phyloP scores from a whole-genome alignment of 1,140 invertebrate species.

The Drosophila ambigua region DNA sequence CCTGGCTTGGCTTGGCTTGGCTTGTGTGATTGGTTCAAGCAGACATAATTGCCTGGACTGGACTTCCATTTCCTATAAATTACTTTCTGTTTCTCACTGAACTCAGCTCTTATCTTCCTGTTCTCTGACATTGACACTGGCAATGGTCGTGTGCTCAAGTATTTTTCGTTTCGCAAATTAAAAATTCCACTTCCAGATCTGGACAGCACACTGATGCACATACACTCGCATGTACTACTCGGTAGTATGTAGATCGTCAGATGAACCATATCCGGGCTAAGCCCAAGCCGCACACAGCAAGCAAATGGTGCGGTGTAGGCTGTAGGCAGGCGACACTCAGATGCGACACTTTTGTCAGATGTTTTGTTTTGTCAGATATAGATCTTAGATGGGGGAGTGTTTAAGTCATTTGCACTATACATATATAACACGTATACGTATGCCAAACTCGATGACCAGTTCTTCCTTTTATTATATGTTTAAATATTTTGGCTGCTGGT shows the following conservation, averaged over 20 bases:
- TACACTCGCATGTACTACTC: neutral
- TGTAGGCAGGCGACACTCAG: slow-evolving; percentile 7
- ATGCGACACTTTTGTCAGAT: slow-evolving; percentile 15
- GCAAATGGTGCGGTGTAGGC: slow-evolving; percentile 27
- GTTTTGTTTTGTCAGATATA: slow-evolving; percentile 12
- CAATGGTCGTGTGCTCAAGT: slow-evolving; percentile 24
- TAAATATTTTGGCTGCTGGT: slow-evolving; percentile 4
- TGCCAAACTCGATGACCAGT: too few relatives aligned
- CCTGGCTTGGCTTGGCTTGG: slow-evolving; percentile 19
- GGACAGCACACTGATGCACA: slow-evolving; percentile 11
- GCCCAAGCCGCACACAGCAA: slow-evolving; percentile 3
- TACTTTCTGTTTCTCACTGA: slow-evolving; percentile 24
- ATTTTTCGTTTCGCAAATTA: slow-evolving; percentile 61
- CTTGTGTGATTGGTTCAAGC: too few relatives aligned
- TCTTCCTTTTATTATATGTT: slow-evolving; percentile 3
- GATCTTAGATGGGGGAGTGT: slow-evolving; percentile 24
- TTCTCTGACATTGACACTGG: slow-evolving; percentile 43
- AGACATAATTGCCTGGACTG: slow-evolving; percentile 45
- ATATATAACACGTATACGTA: slow-evolving; percentile 4
- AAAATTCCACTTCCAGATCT: slow-evolving; percentile 69
- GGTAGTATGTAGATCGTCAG: slow-evolving; percentile 43
- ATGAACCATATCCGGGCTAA: slow-evolving; percentile 76
- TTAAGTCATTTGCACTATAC: slow-evolving; percentile 20
- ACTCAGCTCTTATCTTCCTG: neutral
- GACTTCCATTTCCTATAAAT: slow-evolving; percentile 56